Conservation (phyloP, 2,113 vertebrate genomes). For the Theropithecus gelada region DNA sequence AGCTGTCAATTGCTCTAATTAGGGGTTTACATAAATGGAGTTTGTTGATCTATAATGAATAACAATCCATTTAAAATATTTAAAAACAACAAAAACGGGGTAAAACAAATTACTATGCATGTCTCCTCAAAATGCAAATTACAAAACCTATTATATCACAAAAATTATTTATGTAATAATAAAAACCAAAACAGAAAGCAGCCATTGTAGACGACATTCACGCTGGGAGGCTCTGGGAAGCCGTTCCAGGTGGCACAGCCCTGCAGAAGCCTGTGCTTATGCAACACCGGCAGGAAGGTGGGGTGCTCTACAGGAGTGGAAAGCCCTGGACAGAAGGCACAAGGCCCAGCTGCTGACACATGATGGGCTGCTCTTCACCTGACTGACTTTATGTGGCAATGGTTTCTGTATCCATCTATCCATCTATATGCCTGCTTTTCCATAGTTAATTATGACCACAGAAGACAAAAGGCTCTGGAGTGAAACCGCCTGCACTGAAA, state of each 20-base stretch:
- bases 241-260: not conserved
- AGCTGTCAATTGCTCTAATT: conserved; percentile 98
- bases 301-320: too few species aligned
- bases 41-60: conserved; percentile 92
- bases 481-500: too few species aligned
- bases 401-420: too few species aligned
- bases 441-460: not conserved
- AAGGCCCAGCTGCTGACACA: accelerated
- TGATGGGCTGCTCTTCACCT: too few species aligned
- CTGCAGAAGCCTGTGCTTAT: not conserved
- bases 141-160: not conserved
- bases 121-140: not conserved
- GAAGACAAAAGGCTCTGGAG: not conserved
- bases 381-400: not conserved
- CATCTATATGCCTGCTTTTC: not conserved
- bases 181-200: not conserved
- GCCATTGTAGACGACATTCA: accelerated
- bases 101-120: not conserved
- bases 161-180: not conserved
- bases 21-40: conserved; percentile 98
- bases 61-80: not conserved
- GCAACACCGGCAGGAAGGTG: not conserved
- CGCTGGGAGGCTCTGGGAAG: not conserved
- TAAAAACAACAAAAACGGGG: not conserved
- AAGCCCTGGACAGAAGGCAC: not conserved